Base-by-base conservation (phyloP, 2,888 invertebrate species). In the Teleogryllus oceanicus region DNA sequence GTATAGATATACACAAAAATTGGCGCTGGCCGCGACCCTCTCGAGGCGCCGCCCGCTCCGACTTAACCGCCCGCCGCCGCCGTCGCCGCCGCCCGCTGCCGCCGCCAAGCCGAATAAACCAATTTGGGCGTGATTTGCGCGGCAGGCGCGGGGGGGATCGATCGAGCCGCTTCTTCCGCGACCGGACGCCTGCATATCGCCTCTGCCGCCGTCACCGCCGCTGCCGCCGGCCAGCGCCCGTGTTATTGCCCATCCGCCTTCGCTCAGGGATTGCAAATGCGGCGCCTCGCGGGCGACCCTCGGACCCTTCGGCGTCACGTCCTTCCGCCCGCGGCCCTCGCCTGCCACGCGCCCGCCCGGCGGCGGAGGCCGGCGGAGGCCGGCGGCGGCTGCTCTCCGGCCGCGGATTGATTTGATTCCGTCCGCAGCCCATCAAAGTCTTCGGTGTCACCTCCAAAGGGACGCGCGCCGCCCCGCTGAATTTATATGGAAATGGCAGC, bases 211-310 rank as follows among this genome's bases (percentile, higher is more conserved):
- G 37, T 37, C 62, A 10, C 62, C n/a, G 62, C n/a, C 13, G 4
- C 62, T 4, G 18, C 13, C 3, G 62, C 62, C 5, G 16, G 1
- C n/a, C 62, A 18, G 62, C 16, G 62, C n/a, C 16, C 62, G 62
- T 62, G 16, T 18, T 62, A 62, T 62, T 62, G 62, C 62, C n/a
- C 62, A n/a, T 62, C 62, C 62, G 62, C n/a, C 62, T 13, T 62
- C 62, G 62, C 62, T 18, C 62, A n/a, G 62, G 62, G 62, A 62
- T 62, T 62, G 62, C 62, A 62, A 62, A 62, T 62, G 62, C 62
- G 62, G 0, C 37, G 16, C 62, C 62, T 18, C 11, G 16, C 62
- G 37, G 62, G 5, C 62, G 62, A 62, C 62, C 37, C 62, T 62
- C 62, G 62, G 62, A 62, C 62, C 16, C 16, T 62, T n/a, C 16